Evolutionary conservation across 2,113 vertebrate genomes (phyloP), one percentile per base, ranked within the genome.

Genomic region (Saguinus imperator): DNA sequence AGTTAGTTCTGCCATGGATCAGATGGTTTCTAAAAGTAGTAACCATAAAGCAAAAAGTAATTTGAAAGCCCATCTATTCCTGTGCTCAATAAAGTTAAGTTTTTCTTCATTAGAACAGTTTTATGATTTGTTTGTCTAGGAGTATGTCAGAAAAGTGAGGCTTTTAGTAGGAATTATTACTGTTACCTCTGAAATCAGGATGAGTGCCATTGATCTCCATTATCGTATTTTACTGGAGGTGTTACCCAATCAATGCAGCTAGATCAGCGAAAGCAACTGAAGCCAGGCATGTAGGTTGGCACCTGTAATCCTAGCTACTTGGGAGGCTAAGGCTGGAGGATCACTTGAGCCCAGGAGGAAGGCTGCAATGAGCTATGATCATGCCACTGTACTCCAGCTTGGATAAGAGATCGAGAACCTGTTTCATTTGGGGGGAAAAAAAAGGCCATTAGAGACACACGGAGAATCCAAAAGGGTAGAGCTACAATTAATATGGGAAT

Each of bases 91-190:
- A 75, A 96, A 88, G 61, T 90, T 57, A 82, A 57, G 57, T 68
- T 95, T 97, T 97, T 97, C 84, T 90, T 77, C 76, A 88, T 21
- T 75, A 52, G 40, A 95, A 72, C 27, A 81, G 18, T 35, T 95
- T 95, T 37, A 94, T 37, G 85, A 0, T 72, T 29, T 92, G 8
- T 94, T 55, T 96, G 50, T 95, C n/a, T 11, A 89, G 55, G 35
- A 91, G 27, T 87, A 18, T 87, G 43, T 75, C 55, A 82, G 68
- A 73, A 91, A 96, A 88, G n/a, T 64, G 32, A 85, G 29, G 68
- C 29, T 86, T 85, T n/a, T 37, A 37, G 14, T 23, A 14, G 37
- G 57, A 40, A 45, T 75, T 70, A 18, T 79, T 80, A 27, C 61
- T 73, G 40, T 18, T 80, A 4, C 17, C 73, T 8, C 32, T 75